Base-by-base conservation (phyloP, 2,113 vertebrate genomes). In the Struthidea cinerea region DNA sequence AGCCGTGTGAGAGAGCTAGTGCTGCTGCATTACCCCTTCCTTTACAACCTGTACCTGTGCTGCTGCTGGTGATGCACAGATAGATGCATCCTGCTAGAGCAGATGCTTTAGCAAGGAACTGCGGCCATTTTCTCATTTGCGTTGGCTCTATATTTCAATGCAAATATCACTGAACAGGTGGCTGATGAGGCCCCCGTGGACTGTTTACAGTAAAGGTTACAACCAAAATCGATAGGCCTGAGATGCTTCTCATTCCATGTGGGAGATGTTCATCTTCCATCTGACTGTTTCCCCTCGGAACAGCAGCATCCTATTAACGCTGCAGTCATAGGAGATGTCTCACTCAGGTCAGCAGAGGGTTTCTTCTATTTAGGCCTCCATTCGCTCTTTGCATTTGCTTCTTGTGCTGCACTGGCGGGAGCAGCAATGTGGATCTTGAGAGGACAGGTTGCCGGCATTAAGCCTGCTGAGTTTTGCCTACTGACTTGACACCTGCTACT, bases 111-210 rank as follows among this genome's bases (percentile, higher is more conserved):
- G 94, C 90, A 95, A 94, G 69, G 82, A 79, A 30, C 78, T 64
- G 65, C 87, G 93, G 90, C 91, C 89, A 68, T 96, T 96, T 97
- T 96, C 90, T 96, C 90, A 73, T 97, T 97, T 96, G 90, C 9
- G 49, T 87, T 95, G 93, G 94, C 89, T 94, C 92, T 94, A 14
- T 87, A 93, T 95, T 94, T 97, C 96, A 94, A 95, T 96, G 94
- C 93, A 97, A 90, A 83, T 95, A 96, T 89, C 93, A 87, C 84
- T 68, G 93, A 96, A 95, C 96, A 97, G 97, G 97, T 95, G 93
- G 94, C 93, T 95, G 69, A 87, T 69, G 26, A 92, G 85, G 91
- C 96, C 95, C 92, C 97, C 3, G 30, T 88, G 96, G 96, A 97
- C 95, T 80, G 91, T 94, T 85, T 94, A 87, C 91, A 91, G 95